phyloP scores from a whole-genome alignment of 2,888 invertebrate genomes.

The Amiota communis region DNA sequence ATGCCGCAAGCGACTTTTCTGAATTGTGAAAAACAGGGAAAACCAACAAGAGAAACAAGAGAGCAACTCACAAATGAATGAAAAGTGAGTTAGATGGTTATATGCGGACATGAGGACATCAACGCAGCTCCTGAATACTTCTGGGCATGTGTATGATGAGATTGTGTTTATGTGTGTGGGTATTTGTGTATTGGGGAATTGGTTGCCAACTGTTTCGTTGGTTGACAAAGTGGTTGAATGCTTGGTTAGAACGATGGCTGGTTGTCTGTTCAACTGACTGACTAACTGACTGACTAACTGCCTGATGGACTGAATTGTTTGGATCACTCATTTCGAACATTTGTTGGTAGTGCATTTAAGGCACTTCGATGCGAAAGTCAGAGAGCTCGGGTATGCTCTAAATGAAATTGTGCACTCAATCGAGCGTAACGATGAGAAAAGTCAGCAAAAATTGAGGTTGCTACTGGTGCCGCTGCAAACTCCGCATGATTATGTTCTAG shows the following conservation, averaged over 20 bases:
- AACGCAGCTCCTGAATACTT: constrained; percentile 6
- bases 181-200: not conserved
- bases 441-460: constrained; percentile 61
- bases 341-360: constrained; percentile 2
- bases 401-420: constrained; percentile 66
- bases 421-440: constrained; percentile 63
- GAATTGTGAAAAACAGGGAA: not conserved
- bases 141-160: constrained; percentile 10
- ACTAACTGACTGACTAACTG: not conserved
- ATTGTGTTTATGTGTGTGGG: too few relatives aligned
- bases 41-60: not conserved
- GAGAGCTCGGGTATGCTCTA: constrained; percentile 41
- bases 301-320: not conserved
- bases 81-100: too few relatives aligned
- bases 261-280: constrained; percentile 14
- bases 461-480: not conserved
- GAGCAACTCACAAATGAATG: not conserved
- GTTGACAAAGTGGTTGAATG: constrained; percentile 11
- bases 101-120: not conserved
- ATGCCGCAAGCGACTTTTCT: not conserved
- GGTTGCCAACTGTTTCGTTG: not conserved
- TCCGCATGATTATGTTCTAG: not conserved
- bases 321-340: too few relatives aligned
- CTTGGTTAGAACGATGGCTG: constrained; percentile 1
- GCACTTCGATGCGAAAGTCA: constrained; percentile 41